Conservation (phyloP, 2,113 vertebrate genomes). For the Xyrauchen texanus region DNA sequence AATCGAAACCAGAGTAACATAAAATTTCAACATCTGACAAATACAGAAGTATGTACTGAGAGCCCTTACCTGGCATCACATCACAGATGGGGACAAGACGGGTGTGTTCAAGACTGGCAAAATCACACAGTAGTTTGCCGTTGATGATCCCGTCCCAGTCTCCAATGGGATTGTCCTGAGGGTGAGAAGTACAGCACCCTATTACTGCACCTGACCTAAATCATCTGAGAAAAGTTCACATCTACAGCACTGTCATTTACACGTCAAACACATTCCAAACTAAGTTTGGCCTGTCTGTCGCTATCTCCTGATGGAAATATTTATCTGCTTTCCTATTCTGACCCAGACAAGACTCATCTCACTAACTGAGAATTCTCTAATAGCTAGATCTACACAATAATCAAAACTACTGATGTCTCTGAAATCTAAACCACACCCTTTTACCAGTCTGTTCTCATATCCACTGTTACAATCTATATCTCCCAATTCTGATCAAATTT, state of each 20-base stretch:
- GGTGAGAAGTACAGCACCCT: constrained; percentile 67
- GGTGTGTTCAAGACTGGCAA: constrained; percentile 93
- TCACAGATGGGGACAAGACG: constrained; percentile 92
- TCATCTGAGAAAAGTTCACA: constrained; percentile 19
- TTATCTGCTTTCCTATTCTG: background rate
- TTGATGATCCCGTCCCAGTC: constrained; percentile 95
- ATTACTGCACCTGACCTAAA: constrained; percentile 47
- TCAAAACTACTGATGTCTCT: background rate
- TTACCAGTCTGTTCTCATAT: too few relatives aligned
- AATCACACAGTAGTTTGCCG: constrained; percentile 93
- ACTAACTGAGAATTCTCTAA: constrained; percentile 12
- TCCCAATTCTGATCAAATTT: too few relatives aligned
- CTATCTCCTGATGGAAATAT: background rate
- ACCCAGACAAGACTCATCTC: background rate
- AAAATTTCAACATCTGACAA: background rate
- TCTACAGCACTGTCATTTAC: constrained; percentile 10
- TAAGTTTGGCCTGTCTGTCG: background rate
- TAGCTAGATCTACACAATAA: constrained; percentile 1
- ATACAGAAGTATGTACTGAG: background rate
- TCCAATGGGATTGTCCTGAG: constrained; percentile 96
- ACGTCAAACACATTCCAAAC: constrained; percentile 7
- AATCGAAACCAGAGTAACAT: background rate
- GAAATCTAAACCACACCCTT: background rate
- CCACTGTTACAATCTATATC: background rate
- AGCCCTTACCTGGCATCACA: constrained; percentile 90